A percentile compares a stretch with the other conserved stretches of the same genome.
These are phyloP conservation scores for Habroteleia sp. DNA, from an alignment of 2,888 invertebrate genomes.

Conservation along the genomic window DNA sequence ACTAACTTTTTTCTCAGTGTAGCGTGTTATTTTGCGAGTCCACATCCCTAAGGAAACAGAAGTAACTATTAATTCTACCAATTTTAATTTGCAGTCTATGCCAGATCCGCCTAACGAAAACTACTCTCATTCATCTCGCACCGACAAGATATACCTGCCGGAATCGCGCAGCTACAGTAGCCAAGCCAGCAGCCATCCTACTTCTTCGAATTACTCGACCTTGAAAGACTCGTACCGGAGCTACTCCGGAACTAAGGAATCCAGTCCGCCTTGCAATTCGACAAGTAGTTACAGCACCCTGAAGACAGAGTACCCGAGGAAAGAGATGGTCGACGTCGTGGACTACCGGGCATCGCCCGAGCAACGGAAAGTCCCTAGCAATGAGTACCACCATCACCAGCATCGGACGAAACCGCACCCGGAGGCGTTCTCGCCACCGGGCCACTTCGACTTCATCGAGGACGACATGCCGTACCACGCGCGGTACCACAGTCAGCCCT, in stretches of 20 bases:
- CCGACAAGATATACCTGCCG: slow-evolving; percentile 75
- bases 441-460: slow-evolving; percentile 83
- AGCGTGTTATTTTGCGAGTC: no score
- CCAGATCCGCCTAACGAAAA: slow-evolving; percentile 78
- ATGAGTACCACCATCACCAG: slow-evolving; percentile 56
- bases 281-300: slow-evolving; percentile 74
- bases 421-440: slow-evolving; percentile 77
- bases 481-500: slow-evolving; percentile 92
- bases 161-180: slow-evolving; percentile 73
- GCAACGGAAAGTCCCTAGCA: slow-evolving; percentile 66
- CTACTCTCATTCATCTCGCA: slow-evolving; percentile 71
- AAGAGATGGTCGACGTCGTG: slow-evolving; percentile 68
- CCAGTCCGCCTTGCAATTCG: slow-evolving; percentile 75
- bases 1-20: no score
- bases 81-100: slow-evolving; percentile 74
- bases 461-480: slow-evolving; percentile 94
- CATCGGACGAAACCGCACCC: slow-evolving; percentile 64
- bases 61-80: no score
- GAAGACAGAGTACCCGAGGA: slow-evolving; percentile 72
- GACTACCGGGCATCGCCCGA: slow-evolving; percentile 73
- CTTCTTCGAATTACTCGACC: slow-evolving; percentile 77
- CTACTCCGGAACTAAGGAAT: slow-evolving; percentile 73
- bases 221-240: slow-evolving; percentile 78
- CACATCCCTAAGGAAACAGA: no score
- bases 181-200: slow-evolving; percentile 71